A percentile compares a stretch with the other conserved stretches of the same genome.
These are phyloP conservation scores for Rhyacichthys aspro DNA, from an alignment of 2,797 vertebrate species.

Conservation along the genomic window DNA sequence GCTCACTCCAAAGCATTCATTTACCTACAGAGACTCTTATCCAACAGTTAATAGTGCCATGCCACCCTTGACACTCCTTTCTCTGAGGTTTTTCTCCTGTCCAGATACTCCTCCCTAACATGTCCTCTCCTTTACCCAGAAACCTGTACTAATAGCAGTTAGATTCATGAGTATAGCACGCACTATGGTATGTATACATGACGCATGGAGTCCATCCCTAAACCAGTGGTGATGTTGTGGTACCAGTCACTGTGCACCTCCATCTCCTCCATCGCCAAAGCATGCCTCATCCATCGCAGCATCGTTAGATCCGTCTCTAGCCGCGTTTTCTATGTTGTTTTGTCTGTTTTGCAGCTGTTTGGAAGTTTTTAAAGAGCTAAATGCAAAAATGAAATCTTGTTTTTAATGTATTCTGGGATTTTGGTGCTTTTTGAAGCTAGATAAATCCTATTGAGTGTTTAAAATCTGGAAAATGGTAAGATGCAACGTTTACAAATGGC, in stretches of 20 bases:
- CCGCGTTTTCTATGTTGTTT: too few relatives aligned
- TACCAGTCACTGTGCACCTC: constrained; percentile 25
- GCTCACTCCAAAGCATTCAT: background rate
- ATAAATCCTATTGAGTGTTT: too few relatives aligned
- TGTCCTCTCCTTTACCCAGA: constrained; percentile 88
- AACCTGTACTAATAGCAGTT: constrained; percentile 96
- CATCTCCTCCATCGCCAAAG: constrained; percentile 28
- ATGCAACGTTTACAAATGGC: too few relatives aligned
- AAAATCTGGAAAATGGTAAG: too few relatives aligned
- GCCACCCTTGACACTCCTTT: constrained; percentile 11
- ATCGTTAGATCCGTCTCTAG: background rate
- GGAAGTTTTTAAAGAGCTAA: constrained; percentile 16
- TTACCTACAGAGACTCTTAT: constrained; percentile 6
- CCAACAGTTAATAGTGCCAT: constrained; percentile 13
- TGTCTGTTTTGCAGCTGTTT: constrained; percentile 13
- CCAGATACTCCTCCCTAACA: constrained; percentile 79
- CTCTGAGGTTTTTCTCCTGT: constrained; percentile 79
- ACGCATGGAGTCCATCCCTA: constrained; percentile 22
- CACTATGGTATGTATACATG: constrained; percentile 90
- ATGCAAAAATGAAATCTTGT: too few relatives aligned
- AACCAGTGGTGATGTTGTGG: constrained; percentile 52
- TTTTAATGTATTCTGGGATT: too few relatives aligned
- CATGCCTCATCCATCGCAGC: constrained; percentile 30
- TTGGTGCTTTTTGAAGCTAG: too few relatives aligned
- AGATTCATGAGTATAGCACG: constrained; percentile 96